Percentiles rank a stretch among this genome's conserved stretches.
phyloP scores from a whole-genome alignment of 2,888 invertebrate species.

The Alloplasta piceator region DNA sequence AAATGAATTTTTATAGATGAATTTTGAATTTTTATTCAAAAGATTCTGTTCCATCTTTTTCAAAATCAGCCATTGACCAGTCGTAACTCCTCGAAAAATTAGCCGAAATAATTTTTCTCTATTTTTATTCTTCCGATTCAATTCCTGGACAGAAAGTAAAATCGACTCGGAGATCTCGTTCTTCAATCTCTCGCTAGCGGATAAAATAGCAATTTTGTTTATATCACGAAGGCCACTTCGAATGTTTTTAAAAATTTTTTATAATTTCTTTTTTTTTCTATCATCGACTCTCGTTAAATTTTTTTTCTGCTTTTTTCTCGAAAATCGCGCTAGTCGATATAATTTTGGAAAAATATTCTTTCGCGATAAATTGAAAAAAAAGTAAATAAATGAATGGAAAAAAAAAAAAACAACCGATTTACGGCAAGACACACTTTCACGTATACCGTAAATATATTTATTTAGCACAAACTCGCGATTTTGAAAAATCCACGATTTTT shows the following conservation, averaged over 20 bases:
- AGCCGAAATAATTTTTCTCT: constrained; percentile 42
- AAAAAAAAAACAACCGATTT: constrained; percentile 14
- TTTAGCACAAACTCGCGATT: constrained; percentile 23
- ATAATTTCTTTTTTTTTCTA: constrained; percentile 51
- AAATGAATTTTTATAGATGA: no score
- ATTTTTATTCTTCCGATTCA: constrained; percentile 54
- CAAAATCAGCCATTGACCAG: no score
- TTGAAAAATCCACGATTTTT: constrained; percentile 14
- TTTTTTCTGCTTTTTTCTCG: constrained; percentile 39
- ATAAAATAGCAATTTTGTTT: constrained; percentile 78
- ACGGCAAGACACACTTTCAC: constrained; percentile 65
- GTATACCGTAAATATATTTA: constrained; percentile 31
- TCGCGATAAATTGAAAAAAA: constrained; percentile 80
- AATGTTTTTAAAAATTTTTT: constrained; percentile 76
- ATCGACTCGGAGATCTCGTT: constrained; percentile 48
- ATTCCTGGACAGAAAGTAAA: constrained; percentile 65
- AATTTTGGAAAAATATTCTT: constrained; percentile 71
- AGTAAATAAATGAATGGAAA: neutral
- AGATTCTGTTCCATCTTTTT: no score
- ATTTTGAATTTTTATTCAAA: neutral
- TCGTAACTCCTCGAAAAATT: neutral
- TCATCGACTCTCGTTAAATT: constrained; percentile 35
- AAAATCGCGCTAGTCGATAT: constrained; percentile 48
- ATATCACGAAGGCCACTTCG: constrained; percentile 82
- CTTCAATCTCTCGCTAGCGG: constrained; percentile 46